Percentiles rank a stretch among this genome's conserved stretches.
phyloP scores from a whole-genome alignment of 1,140 invertebrate genomes.

The Galleria mellonella region DNA sequence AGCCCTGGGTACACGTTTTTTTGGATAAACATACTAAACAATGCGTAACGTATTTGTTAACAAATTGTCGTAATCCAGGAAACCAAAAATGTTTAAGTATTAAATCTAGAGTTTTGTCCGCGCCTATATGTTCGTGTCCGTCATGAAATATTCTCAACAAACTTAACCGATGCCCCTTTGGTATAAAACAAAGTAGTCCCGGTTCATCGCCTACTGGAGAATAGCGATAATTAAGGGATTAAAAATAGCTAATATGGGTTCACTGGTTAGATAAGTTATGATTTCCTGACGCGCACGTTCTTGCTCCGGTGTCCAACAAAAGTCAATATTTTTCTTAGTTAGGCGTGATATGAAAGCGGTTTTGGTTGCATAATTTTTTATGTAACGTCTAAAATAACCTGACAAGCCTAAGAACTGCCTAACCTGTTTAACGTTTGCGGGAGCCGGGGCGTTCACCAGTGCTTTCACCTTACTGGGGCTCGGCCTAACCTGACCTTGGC shows the following conservation, averaged over 20 bases:
- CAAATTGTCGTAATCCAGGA: constrained; percentile 16
- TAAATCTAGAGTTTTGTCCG: constrained; percentile 15
- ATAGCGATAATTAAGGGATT: constrained; percentile 12
- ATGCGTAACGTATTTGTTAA: constrained; percentile 14
- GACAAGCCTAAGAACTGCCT: constrained; percentile 37
- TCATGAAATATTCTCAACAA: constrained; percentile 23
- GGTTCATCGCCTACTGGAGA: constrained; percentile 1
- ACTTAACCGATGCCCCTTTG: constrained; percentile 12
- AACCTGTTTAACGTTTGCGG: constrained; percentile 29
- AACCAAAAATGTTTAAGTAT: constrained; percentile 28
- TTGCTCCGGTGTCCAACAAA: neutral
- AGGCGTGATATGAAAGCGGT: neutral
- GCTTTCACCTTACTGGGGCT: constrained; percentile 33
- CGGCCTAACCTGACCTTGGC: constrained; percentile 24
- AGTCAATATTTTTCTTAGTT: neutral
- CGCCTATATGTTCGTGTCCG: constrained; percentile 18
- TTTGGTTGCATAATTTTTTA: neutral
- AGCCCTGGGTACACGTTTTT: constrained; percentile 7
- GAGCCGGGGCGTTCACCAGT: constrained; percentile 32
- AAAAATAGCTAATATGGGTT: no score
- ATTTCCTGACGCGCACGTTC: no score
- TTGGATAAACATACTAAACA: constrained; percentile 12
- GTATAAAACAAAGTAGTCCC: constrained; percentile 8
- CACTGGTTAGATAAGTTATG: no score
- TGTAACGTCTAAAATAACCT: constrained; percentile 40